These are phyloP conservation scores for Troglohyphantes excavatus DNA, from an alignment of 2,888 invertebrate species.

Conservation along the genomic window DNA sequence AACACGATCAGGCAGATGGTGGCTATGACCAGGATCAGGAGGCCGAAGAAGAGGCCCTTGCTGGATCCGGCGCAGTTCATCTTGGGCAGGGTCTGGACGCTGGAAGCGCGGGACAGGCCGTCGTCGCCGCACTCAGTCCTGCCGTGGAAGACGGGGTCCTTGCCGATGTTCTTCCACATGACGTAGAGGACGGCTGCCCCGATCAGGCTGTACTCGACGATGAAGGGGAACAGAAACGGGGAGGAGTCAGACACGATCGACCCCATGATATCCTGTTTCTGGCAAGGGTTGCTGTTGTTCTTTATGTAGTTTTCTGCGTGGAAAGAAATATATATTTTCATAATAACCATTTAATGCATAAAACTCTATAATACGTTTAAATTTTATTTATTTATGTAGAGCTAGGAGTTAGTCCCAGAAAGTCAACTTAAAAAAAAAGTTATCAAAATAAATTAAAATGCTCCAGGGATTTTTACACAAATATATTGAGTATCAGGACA, in stretches of 20 bases:
- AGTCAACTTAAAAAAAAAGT: no score
- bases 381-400: no score
- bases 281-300: slow-evolving; percentile 80
- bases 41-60: slow-evolving; percentile 81
- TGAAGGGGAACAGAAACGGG: slow-evolving; percentile 97
- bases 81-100: slow-evolving; percentile 71
- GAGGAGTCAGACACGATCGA: slow-evolving; percentile 95
- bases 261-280: slow-evolving; percentile 87
- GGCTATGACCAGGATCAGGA: slow-evolving; percentile 89
- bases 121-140: slow-evolving; percentile 50
- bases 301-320: slow-evolving; percentile 76
- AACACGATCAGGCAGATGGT: slow-evolving; percentile 96
- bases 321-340: no score
- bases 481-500: no score
- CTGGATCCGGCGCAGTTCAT: slow-evolving; percentile 95
- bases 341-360: no score
- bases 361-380: no score
- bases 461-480: no score
- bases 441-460: no score
- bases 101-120: slow-evolving; percentile 62
- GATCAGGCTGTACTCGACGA: slow-evolving; percentile 96
- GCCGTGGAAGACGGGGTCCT: slow-evolving; percentile 75
- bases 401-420: no score
- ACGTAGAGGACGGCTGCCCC: slow-evolving; percentile 97
- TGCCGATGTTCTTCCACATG: slow-evolving; percentile 89